Base-by-base conservation (phyloP, 2,113 vertebrate species). In the Bothrops jararaca region DNA sequence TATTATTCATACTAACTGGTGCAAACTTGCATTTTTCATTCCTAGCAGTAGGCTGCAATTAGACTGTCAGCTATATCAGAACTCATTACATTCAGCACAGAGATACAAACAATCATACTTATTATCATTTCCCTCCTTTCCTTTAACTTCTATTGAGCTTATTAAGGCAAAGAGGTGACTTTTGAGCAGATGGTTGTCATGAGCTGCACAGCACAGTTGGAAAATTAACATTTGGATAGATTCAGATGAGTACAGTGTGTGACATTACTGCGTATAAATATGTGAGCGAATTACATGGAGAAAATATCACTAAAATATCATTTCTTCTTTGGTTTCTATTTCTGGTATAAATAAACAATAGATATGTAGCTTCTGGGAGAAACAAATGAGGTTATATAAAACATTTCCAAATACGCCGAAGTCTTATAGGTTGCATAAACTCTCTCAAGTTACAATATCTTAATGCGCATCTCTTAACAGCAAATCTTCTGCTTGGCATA, bases 1-100 rank as follows among this genome's bases (percentile, higher is more conserved):
- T 85, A 57, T 1, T 9, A 54, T 29, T n/a, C 91, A 94, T 92
- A 26, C 34, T 86, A 3, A n/a, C 50, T 26, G 4, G 50, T 95
- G 92, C 90, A 91, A 91, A 95, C 92, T 93, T 92, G 0, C 90
- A 64, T 95, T 93, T 95, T 93, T 95, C 42, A 93, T 94, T 93
- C 92, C 90, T 86, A 85, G 85, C 90, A 93, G 20, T 29, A 12
- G 90, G 93, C 69, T 93, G 45, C 94, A 29, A 91, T 92, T 94
- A 89, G 93, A 89, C n/a, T 64, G 92, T 85, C 94, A 64, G 26
- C 22, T 23, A n/a, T 91, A 93, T 54, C 89, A 93, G 26, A 90
- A 29, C 39, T 42, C 88, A 92, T 39, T 87, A 93, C 94, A 88
- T 52, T 86, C 88, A 93, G 93, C 86, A 85, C 48, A 94, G 94